Conservation (phyloP, 2,797 vertebrate species). For the Poeciliopsis gracilis region DNA sequence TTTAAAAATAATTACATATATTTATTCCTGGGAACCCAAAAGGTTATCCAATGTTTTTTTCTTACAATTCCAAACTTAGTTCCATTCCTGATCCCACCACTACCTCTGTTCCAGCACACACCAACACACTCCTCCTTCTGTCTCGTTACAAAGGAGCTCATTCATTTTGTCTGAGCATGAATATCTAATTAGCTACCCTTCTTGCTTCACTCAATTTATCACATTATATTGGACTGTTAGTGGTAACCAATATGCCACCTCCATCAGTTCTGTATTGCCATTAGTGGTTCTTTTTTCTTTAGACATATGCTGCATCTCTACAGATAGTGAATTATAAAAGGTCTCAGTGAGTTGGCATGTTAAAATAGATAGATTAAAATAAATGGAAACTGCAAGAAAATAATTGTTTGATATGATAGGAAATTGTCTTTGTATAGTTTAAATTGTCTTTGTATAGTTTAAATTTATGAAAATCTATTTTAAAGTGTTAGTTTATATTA, state of each 20-base stretch:
- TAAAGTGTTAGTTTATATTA: no score
- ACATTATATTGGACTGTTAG: conserved; percentile 4
- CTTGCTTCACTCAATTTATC: conserved; percentile 12
- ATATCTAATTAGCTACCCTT: neutral
- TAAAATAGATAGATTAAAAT: neutral
- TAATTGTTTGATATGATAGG: no score
- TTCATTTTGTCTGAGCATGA: neutral
- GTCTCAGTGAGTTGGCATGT: neutral
- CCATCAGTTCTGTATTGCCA: neutral
- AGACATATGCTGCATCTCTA: neutral
- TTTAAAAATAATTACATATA: no score
- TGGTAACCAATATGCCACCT: neutral
- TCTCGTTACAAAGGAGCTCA: neutral
- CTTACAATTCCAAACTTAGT: neutral
- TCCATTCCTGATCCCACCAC: no score
- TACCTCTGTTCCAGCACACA: no score
- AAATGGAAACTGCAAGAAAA: no score
- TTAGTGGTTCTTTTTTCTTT: neutral
- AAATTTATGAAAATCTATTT: no score
- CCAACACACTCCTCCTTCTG: neutral
- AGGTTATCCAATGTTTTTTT: neutral
- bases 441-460: no score
- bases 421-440: no score
- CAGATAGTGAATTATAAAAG: neutral
- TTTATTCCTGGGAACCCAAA: neutral